Conservation (phyloP, 23 tunicate genomes). For the Pegea sp. region DNA sequence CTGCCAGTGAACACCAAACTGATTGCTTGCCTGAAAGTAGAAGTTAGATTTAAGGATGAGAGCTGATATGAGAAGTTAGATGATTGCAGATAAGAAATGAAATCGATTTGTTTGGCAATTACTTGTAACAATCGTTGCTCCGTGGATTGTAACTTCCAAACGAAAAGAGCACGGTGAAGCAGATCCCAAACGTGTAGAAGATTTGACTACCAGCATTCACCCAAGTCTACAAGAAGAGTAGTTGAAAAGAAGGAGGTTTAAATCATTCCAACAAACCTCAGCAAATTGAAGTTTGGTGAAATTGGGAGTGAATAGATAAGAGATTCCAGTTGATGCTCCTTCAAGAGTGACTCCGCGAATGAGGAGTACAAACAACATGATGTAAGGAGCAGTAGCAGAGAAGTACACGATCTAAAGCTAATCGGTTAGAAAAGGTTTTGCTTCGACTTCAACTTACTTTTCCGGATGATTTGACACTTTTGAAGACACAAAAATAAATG, state of each 20-base stretch:
- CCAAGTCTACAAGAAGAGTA: constrained; percentile 64
- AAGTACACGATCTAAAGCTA: constrained; percentile 8
- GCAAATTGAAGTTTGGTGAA: constrained; percentile 2
- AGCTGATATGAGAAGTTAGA: neutral
- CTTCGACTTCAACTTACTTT: constrained; percentile 14
- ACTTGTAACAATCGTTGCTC: constrained; percentile 68
- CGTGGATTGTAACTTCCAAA: constrained; percentile 68
- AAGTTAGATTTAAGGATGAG: neutral
- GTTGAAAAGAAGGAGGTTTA: no score
- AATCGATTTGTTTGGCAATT: neutral
- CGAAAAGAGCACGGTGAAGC: constrained; percentile 36
- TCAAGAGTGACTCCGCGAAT: constrained; percentile 8
- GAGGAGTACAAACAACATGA: constrained; percentile 5
- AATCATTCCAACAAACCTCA: no score
- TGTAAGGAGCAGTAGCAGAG: constrained; percentile 9
- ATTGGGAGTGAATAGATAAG: constrained; percentile 6
- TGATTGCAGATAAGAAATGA: neutral
- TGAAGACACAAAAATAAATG: constrained; percentile 46
- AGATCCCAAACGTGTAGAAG: constrained; percentile 54
- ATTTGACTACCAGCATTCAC: constrained; percentile 82
- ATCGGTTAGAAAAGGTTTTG: neutral
- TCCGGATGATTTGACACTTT: constrained; percentile 58
- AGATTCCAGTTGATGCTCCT: constrained; percentile 6
- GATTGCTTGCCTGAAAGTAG: constrained; percentile 18
- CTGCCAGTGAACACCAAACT: constrained; percentile 19